Base-by-base conservation (phyloP, 2,888 invertebrate species). In the Lepidochrysops patricia region DNA sequence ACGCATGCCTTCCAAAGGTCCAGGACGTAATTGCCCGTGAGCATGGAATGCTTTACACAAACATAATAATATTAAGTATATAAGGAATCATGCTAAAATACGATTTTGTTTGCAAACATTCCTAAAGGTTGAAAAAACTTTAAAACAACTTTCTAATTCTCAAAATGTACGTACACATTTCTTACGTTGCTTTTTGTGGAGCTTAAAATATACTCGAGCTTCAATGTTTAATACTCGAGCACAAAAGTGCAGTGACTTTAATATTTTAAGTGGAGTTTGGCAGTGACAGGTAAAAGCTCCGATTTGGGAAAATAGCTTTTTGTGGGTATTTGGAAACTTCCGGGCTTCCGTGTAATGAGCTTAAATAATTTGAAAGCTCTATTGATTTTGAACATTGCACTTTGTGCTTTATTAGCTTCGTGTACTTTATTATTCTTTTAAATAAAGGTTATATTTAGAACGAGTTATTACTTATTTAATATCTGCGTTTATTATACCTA, bases 271-370 rank as follows among this genome's bases (percentile, higher is more conserved):
- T 54, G 32, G 29, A 12, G 19, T 29, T 32, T 32, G 54, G 15
- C 54, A 19, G 15, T 54, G 54, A 54, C 54, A 54, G 54, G 54
- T 54, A 54, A 58, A 58, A 59, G 58, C 35, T 52, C 27, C 35
- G 58, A 59, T 29, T 63, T 54, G 34, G 27, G 54, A 62, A 64
- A 64, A 63, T 63, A 66, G 62, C 57, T 64, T 61, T 66, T 67
- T 65, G 64, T 64, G 64, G 62, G 57, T 62, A 56, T 63, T 62
- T 57, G 52, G 60, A 57, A 60, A 62, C 58, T 64, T 57, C 37
- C 48, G 19, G 35, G 58, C 67, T 64, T 64, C 64, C 67, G 69
- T 69, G 65, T 73, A 75, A 77, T 73, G 72, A 71, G 74, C 71
- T 74, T 73, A 76, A 60, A 62, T 58, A 62, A 64, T 58, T 66